Base-by-base conservation (phyloP, 2,888 invertebrate genomes). In the Camptogramma bilineatum region DNA sequence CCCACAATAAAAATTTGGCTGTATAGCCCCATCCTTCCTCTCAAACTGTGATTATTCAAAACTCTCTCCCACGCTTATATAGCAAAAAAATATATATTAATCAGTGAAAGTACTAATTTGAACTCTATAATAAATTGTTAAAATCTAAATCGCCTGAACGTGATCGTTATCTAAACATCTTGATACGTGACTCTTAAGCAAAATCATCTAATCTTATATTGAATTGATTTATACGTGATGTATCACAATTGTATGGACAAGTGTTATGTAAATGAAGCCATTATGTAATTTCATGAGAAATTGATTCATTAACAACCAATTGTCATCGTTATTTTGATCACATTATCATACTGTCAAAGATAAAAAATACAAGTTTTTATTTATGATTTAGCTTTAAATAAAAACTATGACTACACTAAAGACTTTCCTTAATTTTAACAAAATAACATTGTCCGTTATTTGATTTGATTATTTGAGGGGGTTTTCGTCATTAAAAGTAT, bases 1-100 rank as follows among this genome's bases (percentile, higher is more conserved):
- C 74, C 71, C 53, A 85, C 76, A 75, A 80, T 53, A 54, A 83
- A 54, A 63, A 80, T 17, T 59, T 64, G 73, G 76, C 77, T 70
- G 75, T 68, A 59, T 50, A 74, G 70, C 57, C 70, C 65, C 83
- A 83, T 81, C 73, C 72, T 76, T 72, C 46, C 72, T 63, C 42
- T 66, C 52, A 70, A 69, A 74, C 67, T 70, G 71, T 68, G 69
- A 72, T 44, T 16, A 71, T 64, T 53, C 52, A 66, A 68, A 52
- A 62, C 66, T 70, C 63, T 58, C 47, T 69, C 70, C 64, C 62
- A 39, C 47, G 24, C 61, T 77, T 80, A 71, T 80, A 78, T 80
- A 79, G 58, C 64, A 52, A 10, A 66, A 52, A 66, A 51, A 48
- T 55, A 34, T 8, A 34, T 24, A 65, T 56, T 19, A 28, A 39